Evolutionary conservation across 2,797 vertebrate species (phyloP).

Genomic region (Setipinna tenuifilis): DNA sequence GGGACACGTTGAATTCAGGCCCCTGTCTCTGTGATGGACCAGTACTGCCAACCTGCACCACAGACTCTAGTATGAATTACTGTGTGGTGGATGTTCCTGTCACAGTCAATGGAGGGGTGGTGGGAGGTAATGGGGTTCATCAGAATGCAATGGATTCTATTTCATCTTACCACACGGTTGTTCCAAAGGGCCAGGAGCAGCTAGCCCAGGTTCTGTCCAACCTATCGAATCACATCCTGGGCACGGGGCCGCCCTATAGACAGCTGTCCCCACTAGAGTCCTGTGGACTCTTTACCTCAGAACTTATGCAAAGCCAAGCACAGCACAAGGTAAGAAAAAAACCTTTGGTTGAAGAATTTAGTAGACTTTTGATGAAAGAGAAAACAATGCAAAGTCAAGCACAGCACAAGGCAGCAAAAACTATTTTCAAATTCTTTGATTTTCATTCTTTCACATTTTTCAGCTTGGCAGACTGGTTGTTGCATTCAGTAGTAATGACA

Average conservation of each 20-base stretch:
- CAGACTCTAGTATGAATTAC: slow-evolving; percentile 47
- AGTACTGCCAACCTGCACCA: background rate
- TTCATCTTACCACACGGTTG: slow-evolving; percentile 57
- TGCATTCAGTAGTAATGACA: too few relatives aligned
- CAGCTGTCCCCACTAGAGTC: slow-evolving; percentile 60
- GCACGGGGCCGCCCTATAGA: slow-evolving; percentile 59
- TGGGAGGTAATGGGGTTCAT: slow-evolving; percentile 42
- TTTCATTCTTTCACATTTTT: too few relatives aligned
- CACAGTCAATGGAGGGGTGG: slow-evolving; percentile 31
- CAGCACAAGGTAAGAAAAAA: slow-evolving; percentile 62
- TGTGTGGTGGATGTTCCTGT: slow-evolving; percentile 47
- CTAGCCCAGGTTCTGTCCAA: slow-evolving; percentile 65
- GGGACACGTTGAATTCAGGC: background rate
- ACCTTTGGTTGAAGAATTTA: background rate
- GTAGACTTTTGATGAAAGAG: background rate
- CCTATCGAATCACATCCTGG: slow-evolving; percentile 69
- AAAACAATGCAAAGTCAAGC: background rate
- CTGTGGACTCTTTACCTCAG: slow-evolving; percentile 57
- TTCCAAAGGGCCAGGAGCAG: slow-evolving; percentile 40
- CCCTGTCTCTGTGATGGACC: background rate
- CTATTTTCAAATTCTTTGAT: too few relatives aligned
- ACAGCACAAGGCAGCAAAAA: background rate
- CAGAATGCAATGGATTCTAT: slow-evolving; percentile 53
- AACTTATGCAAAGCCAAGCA: slow-evolving; percentile 53
- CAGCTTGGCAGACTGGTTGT: too few relatives aligned